Evolutionary conservation across 2,888 invertebrate species (phyloP), one percentile per base, ranked within the genome.

Genomic region (Atrina japonica): DNA sequence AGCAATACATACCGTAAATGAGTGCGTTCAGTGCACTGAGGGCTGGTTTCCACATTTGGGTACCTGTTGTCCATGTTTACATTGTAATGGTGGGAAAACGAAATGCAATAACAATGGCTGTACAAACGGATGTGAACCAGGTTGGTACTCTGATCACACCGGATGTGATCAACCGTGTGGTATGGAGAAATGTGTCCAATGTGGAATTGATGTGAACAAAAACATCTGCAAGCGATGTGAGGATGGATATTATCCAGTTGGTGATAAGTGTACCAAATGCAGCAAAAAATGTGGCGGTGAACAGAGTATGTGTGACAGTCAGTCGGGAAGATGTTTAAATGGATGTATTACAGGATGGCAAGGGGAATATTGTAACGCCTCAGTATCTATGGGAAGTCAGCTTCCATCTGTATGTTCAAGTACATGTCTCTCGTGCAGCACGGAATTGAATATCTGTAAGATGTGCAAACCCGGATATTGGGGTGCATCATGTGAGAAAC

Each of bases 51-150:
- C 35, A 27, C 47, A 30, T 29, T 29, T 30, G 0, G 66, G 66
- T 49, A 66, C 66, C 16, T 66, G 66, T 27, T 66, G 66, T 41
- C 66, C 66, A 9, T 66, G 66, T 40, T 16, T 35, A 30, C 47
- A 40, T 7, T 66, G 66, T 25, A 40, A 49, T 14, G 66, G 66
- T 9, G 66, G 66, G 9, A 66, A 58, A 21, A 49, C 29, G 11
- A 29, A 58, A 18, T 66, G 66, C 49, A 40, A 43, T 9, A 47
- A 40, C 25, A 40, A 23, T 16, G 49, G 58, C 3, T 66, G 66
- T 40, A 55, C 43, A 16, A 43, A 66, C 7, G 66, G 66, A 18
- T 66, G 66, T 40, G 45, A 66, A 18, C 49, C 58, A n/a, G 18
- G 52, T 11, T 35, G 35, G 35, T 35, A 35, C 11, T 35, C 35